Evolutionary conservation across 2,797 vertebrate genomes (phyloP).

Genomic region (Lagocephalus sceleratus): DNA sequence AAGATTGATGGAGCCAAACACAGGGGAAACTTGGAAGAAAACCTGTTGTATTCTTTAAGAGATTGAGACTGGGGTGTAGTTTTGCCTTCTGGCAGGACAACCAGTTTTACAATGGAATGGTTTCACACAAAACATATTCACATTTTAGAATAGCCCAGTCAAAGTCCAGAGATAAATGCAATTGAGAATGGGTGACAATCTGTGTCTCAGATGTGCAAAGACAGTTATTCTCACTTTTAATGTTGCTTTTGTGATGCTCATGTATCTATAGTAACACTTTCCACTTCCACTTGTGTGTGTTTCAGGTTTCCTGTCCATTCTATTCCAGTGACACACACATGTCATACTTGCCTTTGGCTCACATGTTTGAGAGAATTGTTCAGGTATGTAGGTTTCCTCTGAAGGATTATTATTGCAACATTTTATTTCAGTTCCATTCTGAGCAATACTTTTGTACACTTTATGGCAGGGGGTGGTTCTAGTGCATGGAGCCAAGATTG

Average conservation of each 20-base stretch:
- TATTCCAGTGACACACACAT: slow-evolving; percentile 62
- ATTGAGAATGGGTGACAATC: too few relatives aligned
- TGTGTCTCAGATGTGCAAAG: too few relatives aligned
- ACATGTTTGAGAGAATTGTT: slow-evolving; percentile 79
- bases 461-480: slow-evolving; percentile 80
- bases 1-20: too few relatives aligned
- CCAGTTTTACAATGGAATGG: too few relatives aligned
- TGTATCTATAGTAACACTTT: not conserved
- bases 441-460: not conserved
- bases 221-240: too few relatives aligned
- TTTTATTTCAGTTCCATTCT: not conserved
- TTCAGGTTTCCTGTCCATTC: slow-evolving; percentile 60
- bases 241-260: not conserved
- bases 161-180: too few relatives aligned
- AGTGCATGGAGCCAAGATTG: slow-evolving; percentile 86
- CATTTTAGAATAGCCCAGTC: too few relatives aligned
- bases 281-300: slow-evolving; percentile 24
- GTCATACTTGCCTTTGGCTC: slow-evolving; percentile 81
- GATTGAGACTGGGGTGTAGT: too few relatives aligned
- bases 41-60: too few relatives aligned
- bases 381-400: slow-evolving; percentile 60
- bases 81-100: too few relatives aligned
- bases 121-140: too few relatives aligned
- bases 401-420: not conserved
- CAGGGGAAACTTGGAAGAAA: too few relatives aligned